These are phyloP conservation scores for Heliconius erato DNA, from an alignment of 2,888 invertebrate genomes.

Conservation along the genomic window DNA sequence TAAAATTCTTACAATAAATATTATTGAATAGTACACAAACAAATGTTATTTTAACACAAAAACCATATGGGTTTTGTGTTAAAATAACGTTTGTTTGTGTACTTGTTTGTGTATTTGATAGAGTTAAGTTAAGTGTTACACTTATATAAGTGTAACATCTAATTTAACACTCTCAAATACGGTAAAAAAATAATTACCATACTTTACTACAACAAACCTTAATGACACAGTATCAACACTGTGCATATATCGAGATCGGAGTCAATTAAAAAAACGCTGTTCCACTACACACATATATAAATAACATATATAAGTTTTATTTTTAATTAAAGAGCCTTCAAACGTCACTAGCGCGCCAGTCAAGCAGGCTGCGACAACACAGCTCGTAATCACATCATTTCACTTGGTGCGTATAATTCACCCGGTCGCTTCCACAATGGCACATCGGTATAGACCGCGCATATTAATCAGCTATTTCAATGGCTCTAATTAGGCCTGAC, in stretches of 20 bases:
- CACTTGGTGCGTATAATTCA: conserved; percentile 73
- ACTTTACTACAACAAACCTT: conserved; percentile 3
- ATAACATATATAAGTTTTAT: conserved; percentile 38
- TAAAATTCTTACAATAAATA: neutral
- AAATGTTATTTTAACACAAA: neutral
- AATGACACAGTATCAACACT: conserved; percentile 28
- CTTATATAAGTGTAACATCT: neutral
- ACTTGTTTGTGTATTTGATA: too few species aligned
- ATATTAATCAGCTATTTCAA: conserved; percentile 84
- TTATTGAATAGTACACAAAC: neutral
- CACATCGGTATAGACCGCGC: conserved; percentile 77
- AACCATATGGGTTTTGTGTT: too few species aligned
- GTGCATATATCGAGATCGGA: conserved; percentile 29
- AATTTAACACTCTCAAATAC: neutral
- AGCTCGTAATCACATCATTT: conserved; percentile 72
- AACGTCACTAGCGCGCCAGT: conserved; percentile 36
- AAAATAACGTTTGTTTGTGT: too few species aligned
- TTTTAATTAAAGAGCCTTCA: conserved; percentile 44
- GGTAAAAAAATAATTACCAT: conserved; percentile 14
- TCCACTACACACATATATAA: conserved; percentile 2
- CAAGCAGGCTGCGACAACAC: conserved; percentile 59
- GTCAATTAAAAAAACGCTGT: conserved; percentile 37
- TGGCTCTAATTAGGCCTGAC: conserved; percentile 82
- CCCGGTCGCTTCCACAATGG: conserved; percentile 69
- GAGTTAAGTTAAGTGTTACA: too few species aligned